Evolutionary conservation across 1,140 invertebrate species (phyloP), one percentile per base, ranked within the genome.

Genomic region (Zaprionus inermis): DNA sequence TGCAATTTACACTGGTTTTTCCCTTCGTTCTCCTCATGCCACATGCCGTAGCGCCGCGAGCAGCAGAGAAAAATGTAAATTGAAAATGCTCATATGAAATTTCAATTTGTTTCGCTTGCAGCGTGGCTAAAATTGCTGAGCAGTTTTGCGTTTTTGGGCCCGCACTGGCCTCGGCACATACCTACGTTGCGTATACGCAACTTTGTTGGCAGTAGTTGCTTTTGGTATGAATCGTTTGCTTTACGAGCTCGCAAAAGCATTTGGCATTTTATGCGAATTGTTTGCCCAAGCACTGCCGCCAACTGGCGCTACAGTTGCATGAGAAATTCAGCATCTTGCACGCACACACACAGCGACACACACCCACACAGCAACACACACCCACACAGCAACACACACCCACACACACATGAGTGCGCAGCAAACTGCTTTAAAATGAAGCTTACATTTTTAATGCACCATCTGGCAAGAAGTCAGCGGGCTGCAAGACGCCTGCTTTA

Each of bases 41-140:
- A 16, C 18, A 18, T 38, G 65, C 28, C 66, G 41, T 20, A 68
- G 54, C 32, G 70, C 52, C 67, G 46, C 44, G 16, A 72, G 77
- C 77, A 70, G 46, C 66, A 44, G 60, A 76, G 74, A 79, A 85
- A 81, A 84, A 80, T 72, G 84, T 80, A 84, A 85, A 84, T 85
- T 72, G 84, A 85, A 84, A 84, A 84, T 84, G 81, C 81, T 84
- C 81, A 85, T 85, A 85, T 84, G 81, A 77, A 84, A 84, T 84
- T 85, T 85, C 81, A 85, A 84, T 84, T 85, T 85, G 81, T 81
- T 84, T 77, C 77, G 65, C 71, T 77, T 57, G 57, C 64, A 68
- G 58, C 44, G 36, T 52, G 68, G 76, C 60, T 51, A 68, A 54
- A 71, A 73, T 70, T 61, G 41, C 51, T 74, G 24, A 70, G 80